Evolutionary conservation across 2,888 invertebrate genomes (phyloP).

Genomic region (Drosophila affinis): DNA sequence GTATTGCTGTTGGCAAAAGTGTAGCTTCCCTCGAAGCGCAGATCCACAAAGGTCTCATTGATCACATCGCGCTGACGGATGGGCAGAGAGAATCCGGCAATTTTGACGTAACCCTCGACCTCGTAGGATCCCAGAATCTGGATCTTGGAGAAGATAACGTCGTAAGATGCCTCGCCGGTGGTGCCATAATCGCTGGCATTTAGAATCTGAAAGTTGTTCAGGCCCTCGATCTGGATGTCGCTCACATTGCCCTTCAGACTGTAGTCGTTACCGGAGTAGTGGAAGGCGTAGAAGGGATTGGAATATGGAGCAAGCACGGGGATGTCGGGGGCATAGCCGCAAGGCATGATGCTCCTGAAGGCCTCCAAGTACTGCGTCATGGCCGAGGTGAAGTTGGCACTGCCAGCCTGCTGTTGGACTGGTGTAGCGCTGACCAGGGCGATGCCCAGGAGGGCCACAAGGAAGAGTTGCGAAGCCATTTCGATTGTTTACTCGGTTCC

Average conservation of each 20-base stretch:
- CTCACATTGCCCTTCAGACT: constrained; percentile 62
- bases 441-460: constrained; percentile 47
- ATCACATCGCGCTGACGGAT: constrained; percentile 48
- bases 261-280: constrained; percentile 34
- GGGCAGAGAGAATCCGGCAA: constrained; percentile 50
- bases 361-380: constrained; percentile 49
- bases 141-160: constrained; percentile 60
- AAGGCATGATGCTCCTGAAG: constrained; percentile 68
- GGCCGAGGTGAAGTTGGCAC: constrained; percentile 52
- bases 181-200: constrained; percentile 46
- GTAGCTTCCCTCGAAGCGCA: constrained; percentile 62
- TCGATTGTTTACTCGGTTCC: constrained; percentile 5
- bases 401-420: constrained; percentile 16
- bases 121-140: constrained; percentile 62
- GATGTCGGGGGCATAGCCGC: constrained; percentile 64
- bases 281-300: constrained; percentile 31
- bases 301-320: constrained; percentile 66
- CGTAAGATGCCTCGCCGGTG: constrained; percentile 57
- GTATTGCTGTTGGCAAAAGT: constrained; percentile 39
- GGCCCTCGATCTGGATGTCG: constrained; percentile 63
- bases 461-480: constrained; percentile 53
- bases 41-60: constrained; percentile 58
- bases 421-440: constrained; percentile 31
- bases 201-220: constrained; percentile 60
- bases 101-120: constrained; percentile 49